Conservation (phyloP, 2,797 vertebrate species). For the Coregonus suidteri region DNA sequence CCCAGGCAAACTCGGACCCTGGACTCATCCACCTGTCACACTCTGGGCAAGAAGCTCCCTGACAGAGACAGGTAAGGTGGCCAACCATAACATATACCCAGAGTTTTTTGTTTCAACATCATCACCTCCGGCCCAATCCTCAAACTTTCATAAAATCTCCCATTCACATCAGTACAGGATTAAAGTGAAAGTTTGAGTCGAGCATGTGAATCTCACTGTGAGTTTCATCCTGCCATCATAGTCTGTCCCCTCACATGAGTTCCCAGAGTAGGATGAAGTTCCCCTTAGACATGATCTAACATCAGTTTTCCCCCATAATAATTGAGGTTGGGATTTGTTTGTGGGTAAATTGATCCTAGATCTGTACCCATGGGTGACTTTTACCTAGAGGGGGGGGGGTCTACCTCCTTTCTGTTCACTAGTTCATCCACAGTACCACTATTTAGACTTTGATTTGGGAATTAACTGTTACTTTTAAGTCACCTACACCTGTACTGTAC, state of each 20-base stretch:
- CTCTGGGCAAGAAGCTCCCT: constrained; percentile 85
- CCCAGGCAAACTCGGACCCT: constrained; percentile 90
- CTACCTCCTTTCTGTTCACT: background rate
- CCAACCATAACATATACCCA: constrained; percentile 27
- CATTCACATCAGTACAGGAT: background rate
- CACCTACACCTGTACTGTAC: background rate
- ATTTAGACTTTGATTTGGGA: background rate
- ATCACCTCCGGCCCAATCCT: background rate
- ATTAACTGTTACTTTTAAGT: too few species aligned
- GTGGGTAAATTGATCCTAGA: background rate
- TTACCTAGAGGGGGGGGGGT: background rate
- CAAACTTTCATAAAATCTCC: background rate
- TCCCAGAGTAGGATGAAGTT: background rate
- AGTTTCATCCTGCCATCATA: background rate
- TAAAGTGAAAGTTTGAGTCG: background rate
- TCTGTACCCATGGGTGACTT: background rate
- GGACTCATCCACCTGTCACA: constrained; percentile 90
- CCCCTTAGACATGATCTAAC: background rate
- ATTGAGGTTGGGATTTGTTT: background rate
- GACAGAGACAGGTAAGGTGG: constrained; percentile 89
- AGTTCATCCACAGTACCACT: background rate
- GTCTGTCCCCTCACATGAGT: background rate
- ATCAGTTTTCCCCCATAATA: background rate
- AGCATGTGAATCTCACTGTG: background rate
- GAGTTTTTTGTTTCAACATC: background rate